A percentile compares a stretch with the other conserved stretches of the same genome.
phyloP scores from a whole-genome alignment of 30 jellyfish, hydroid and myxozoan genomes.

The Clytia hemisphaerica region DNA sequence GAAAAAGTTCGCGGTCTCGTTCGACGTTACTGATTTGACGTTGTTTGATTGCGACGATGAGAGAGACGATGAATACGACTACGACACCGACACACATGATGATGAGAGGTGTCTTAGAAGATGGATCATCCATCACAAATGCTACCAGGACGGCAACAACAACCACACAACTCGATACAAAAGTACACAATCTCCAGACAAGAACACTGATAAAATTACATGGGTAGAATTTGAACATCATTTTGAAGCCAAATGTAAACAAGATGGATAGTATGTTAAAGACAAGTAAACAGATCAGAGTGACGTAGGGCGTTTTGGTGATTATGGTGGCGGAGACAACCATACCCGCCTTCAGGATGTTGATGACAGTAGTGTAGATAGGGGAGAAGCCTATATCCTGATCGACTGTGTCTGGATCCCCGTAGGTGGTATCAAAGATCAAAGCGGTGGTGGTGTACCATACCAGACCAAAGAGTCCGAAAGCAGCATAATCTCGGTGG shows the following conservation, averaged over 20 bases:
- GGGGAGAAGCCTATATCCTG: constrained; percentile 88
- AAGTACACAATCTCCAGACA: constrained; percentile 82
- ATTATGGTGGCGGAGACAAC: constrained; percentile 57
- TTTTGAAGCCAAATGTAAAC: constrained; percentile 45
- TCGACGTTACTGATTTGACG: constrained; percentile 23
- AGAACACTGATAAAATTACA: constrained; percentile 54
- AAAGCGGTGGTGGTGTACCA: constrained; percentile 83
- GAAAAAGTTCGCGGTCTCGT: constrained; percentile 44
- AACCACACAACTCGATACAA: constrained; percentile 32
- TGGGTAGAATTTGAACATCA: constrained; percentile 43
- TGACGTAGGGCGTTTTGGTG: constrained; percentile 45
- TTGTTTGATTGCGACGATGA: constrained; percentile 33
- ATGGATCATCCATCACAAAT: constrained; percentile 18
- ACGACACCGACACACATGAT: constrained; percentile 47
- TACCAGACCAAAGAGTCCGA: constrained; percentile 61
- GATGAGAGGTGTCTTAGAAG: constrained; percentile 52
- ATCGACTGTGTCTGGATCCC: constrained; percentile 58
- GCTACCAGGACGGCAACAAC: constrained; percentile 62
- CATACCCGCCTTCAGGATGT: constrained; percentile 61
- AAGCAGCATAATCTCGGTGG: constrained; percentile 53
- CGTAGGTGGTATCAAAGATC: constrained; percentile 49
- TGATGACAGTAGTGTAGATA: constrained; percentile 54
- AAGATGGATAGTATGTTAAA: constrained; percentile 31
- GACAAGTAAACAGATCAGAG: constrained; percentile 30
- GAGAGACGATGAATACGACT: constrained; percentile 32